phyloP scores from a whole-genome alignment of 2,888 invertebrate genomes.

The Resseliella maxima region DNA sequence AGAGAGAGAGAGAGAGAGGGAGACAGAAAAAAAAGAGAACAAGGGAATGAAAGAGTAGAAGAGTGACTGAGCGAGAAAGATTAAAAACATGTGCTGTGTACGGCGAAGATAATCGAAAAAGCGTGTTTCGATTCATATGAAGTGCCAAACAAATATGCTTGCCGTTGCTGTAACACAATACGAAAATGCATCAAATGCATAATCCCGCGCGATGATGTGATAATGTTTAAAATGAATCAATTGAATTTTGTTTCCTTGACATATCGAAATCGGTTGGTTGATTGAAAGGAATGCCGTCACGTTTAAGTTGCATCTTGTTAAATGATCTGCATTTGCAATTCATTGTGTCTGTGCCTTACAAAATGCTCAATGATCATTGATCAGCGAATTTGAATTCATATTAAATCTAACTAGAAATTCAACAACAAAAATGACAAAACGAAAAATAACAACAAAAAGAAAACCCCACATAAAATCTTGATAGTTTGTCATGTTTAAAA shows the following conservation, averaged over 20 bases:
- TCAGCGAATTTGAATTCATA: too few species aligned
- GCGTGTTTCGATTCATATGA: conserved; percentile 31
- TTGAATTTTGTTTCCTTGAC: conserved; percentile 24
- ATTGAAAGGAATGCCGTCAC: conserved; percentile 11
- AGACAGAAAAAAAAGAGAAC: too few species aligned
- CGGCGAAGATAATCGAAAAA: conserved; percentile 20
- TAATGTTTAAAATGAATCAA: background rate
- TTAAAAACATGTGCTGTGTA: conserved; percentile 3
- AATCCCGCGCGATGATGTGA: background rate
- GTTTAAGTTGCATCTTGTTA: background rate
- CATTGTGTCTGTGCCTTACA: too few species aligned
- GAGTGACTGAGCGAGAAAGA: too few species aligned
- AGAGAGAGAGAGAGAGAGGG: too few species aligned
- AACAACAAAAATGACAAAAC: too few species aligned
- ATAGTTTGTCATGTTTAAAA: background rate
- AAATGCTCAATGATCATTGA: too few species aligned
- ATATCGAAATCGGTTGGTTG: conserved; percentile 34
- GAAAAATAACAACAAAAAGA: background rate
- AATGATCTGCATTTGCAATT: background rate
- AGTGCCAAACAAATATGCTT: conserved; percentile 43
- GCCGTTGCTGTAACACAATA: background rate
- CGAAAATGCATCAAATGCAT: background rate
- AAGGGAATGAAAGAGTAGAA: background rate
- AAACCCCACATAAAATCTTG: background rate
- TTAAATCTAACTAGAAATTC: too few species aligned